Evolutionary conservation across 2,888 invertebrate genomes (phyloP), one percentile per base, ranked within the genome.

Genomic region (Lepidochrysops patricia): DNA sequence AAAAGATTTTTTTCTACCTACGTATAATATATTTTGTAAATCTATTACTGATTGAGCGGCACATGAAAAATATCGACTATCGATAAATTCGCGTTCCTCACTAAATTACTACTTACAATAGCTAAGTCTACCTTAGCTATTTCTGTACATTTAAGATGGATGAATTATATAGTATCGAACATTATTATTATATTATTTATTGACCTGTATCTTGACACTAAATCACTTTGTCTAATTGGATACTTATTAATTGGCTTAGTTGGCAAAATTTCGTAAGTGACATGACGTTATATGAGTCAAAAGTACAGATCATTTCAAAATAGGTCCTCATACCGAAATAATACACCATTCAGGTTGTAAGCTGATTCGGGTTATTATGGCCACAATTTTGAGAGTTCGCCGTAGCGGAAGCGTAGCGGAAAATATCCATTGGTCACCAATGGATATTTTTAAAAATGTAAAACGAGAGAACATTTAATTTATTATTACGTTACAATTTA

Each of bases 271-370:
- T 9, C 12, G 12, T 43, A 4, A 19, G 43, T 43, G 19, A 43
- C 9, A 23, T 19, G 23, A 43, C 12, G 43, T 7, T 4, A 19
- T 23, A 43, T 43, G 43, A 19, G 43, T 19, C 43, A 43, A 43
- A 19, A 23, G 43, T 43, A 43, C 23, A 43, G 6, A 56, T 32
- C 34, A 32, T 32, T 56, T 52, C 26, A 27, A 54, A 54, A 54
- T 29, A 32, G 54, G 54, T 54, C 54, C 7, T 19, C 26, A 50
- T 23, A 50, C 27, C 43, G 19, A 57, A 19, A 15, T 48, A 29
- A 57, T 57, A 37, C 29, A 58, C 48, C 25, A 49, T 1, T 58
- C 19, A 48, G 48, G 48, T 58, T 48, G 29, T 54, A 54, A 29
- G 54, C 54, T 15, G 29, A 52, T 52, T 52, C 15, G 52, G 27